These are phyloP conservation scores for Acanthochromis polyacanthus DNA, from an alignment of 2,113 vertebrate genomes.

Conservation along the genomic window DNA sequence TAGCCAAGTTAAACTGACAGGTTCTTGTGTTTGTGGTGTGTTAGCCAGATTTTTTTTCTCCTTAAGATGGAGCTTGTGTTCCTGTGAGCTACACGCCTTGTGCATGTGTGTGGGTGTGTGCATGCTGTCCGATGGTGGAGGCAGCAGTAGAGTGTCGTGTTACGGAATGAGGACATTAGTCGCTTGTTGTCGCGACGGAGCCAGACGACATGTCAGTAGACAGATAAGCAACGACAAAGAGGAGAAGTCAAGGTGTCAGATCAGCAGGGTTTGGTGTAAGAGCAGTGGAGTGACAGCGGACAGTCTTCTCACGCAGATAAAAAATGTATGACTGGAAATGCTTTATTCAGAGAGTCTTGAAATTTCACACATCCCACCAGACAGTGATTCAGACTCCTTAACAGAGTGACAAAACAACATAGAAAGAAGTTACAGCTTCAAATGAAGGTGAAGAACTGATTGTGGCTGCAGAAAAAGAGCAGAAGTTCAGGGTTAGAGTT, in stretches of 20 bases:
- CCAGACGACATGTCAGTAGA: conserved; percentile 43
- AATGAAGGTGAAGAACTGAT: neutral
- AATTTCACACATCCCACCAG: conserved; percentile 34
- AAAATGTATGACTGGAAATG: neutral
- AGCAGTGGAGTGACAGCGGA: neutral
- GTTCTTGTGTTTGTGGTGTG: conserved; percentile 19
- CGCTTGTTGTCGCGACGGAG: conserved; percentile 25
- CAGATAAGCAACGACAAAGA: conserved; percentile 27
- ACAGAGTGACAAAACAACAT: neutral
- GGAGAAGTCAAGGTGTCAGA: neutral
- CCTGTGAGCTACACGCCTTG: neutral
- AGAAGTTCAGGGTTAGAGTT: too few species aligned
- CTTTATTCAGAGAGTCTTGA: conserved; percentile 11
- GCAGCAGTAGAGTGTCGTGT: conserved; percentile 40
- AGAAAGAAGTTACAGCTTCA: neutral
- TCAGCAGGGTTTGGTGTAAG: neutral
- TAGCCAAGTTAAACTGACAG: neutral
- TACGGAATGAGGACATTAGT: conserved; percentile 30
- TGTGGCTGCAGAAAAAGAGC: neutral
- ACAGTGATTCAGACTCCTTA: conserved; percentile 17
- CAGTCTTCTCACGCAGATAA: neutral
- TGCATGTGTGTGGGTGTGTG: conserved; percentile 21
- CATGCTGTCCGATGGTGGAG: conserved; percentile 15
- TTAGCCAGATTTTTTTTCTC: conserved; percentile 24
- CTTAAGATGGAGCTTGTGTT: neutral